Conservation (phyloP, 2,888 invertebrate genomes). For the Machimus atricapillus region DNA sequence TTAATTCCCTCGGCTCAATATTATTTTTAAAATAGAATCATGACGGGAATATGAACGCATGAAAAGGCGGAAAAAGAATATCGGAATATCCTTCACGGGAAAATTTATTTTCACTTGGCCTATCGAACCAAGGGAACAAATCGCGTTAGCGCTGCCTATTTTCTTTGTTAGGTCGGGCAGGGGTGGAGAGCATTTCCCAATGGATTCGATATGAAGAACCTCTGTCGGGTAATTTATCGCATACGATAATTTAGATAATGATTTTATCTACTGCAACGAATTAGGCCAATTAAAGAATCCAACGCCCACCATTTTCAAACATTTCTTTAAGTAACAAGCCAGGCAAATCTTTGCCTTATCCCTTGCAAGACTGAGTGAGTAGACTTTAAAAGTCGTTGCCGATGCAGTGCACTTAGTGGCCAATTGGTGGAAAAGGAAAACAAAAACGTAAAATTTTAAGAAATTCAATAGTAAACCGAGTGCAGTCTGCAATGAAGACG, state of each 20-base stretch:
- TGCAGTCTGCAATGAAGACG: neutral
- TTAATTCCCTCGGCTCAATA: neutral
- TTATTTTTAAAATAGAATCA: neutral
- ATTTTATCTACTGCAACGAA: neutral
- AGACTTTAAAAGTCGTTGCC: neutral
- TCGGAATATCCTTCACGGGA: neutral
- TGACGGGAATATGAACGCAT: neutral
- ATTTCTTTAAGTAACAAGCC: neutral
- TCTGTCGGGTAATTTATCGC: neutral
- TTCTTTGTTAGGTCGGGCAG: neutral
- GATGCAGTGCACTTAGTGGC: neutral
- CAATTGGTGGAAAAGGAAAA: neutral
- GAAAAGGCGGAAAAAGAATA: neutral
- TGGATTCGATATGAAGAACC: neutral
- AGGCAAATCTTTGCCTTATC: neutral
- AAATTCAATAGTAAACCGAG: neutral
- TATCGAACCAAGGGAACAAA: neutral
- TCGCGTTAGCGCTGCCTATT: neutral
- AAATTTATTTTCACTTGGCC: neutral
- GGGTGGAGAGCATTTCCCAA: neutral
- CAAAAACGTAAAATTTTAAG: neutral
- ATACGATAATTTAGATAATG: neutral
- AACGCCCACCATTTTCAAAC: neutral
- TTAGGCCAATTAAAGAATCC: conserved; percentile 34
- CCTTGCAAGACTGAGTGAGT: neutral